Percentiles rank a stretch among this genome's conserved stretches.
Conservation (phyloP, 2,797 vertebrate species). For the Erethizon dorsatum region DNA sequence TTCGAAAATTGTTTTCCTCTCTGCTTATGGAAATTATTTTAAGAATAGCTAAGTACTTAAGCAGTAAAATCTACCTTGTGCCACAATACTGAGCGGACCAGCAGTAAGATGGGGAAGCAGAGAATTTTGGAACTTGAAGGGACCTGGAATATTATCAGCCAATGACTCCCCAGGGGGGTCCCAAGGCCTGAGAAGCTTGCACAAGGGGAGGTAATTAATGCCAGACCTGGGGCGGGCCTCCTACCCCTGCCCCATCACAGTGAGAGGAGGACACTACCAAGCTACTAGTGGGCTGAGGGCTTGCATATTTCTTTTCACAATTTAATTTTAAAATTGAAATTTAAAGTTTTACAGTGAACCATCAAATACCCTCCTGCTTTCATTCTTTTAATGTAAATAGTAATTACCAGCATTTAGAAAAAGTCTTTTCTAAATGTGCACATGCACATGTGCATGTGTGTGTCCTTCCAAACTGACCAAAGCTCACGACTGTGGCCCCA, state of each 20-base stretch:
- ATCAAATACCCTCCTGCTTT: neutral
- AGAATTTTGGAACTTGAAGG: neutral
- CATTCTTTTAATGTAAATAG: neutral
- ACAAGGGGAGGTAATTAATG: neutral
- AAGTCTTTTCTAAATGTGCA: neutral
- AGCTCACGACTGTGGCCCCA: neutral
- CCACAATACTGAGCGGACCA: neutral
- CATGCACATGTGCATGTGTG: neutral
- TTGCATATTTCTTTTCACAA: neutral
- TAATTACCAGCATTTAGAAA: neutral
- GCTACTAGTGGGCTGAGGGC: neutral
- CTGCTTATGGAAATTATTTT: conserved; percentile 38
- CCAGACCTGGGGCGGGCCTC: neutral
- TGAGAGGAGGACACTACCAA: neutral
- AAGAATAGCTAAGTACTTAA: conserved; percentile 47
- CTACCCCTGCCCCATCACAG: neutral
- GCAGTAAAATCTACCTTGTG: neutral
- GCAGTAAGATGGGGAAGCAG: neutral
- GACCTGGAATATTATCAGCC: neutral
- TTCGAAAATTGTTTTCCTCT: conserved; percentile 38
- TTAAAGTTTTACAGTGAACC: neutral
- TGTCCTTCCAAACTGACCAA: neutral
- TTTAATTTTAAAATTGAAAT: conserved; percentile 14
- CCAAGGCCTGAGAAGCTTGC: fast-evolving
- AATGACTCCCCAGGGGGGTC: neutral